phyloP scores from a whole-genome alignment of 2,888 invertebrate genomes.

The Plutella xylostella region DNA sequence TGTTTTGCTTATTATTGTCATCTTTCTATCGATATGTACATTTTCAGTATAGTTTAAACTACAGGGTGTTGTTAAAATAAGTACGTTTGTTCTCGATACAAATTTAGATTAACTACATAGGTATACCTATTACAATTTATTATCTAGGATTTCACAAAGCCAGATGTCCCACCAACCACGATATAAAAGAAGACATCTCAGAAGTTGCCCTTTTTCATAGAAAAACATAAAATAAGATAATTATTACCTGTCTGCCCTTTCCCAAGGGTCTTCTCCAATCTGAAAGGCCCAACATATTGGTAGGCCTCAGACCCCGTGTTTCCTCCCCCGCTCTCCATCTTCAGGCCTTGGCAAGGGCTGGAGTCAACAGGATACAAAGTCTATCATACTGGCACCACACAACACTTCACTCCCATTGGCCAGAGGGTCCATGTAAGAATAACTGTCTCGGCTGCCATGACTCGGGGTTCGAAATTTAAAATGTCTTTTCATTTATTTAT shows the following conservation, averaged over 20 bases:
- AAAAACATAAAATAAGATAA: background rate
- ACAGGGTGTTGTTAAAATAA: too few species aligned
- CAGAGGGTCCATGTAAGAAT: conserved; percentile 3
- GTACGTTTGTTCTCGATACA: too few species aligned
- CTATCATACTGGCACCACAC: conserved; percentile 20
- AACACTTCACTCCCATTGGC: conserved; percentile 8
- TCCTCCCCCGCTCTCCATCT: conserved; percentile 48
- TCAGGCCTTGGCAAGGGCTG: conserved; percentile 27
- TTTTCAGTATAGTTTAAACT: too few species aligned
- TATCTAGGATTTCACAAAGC: too few species aligned
- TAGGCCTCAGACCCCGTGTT: conserved; percentile 70
- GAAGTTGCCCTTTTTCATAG: background rate
- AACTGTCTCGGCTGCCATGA: too few species aligned
- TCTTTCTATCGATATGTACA: too few species aligned
- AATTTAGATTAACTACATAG: too few species aligned
- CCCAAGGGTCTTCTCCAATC: conserved; percentile 98
- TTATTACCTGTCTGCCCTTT: conserved; percentile 97
- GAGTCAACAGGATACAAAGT: conserved; percentile 22
- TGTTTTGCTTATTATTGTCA: too few species aligned
- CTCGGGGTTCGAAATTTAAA: conserved; percentile 1
- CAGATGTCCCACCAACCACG: too few species aligned
- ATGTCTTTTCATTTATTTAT: conserved; percentile 3
- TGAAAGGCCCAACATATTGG: conserved; percentile 98
- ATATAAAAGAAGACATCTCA: background rate
- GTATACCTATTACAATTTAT: too few species aligned